Evolutionary conservation across 2,888 invertebrate species (phyloP), one percentile per base, ranked within the genome.

Genomic region (Lydus trimaculatus): DNA sequence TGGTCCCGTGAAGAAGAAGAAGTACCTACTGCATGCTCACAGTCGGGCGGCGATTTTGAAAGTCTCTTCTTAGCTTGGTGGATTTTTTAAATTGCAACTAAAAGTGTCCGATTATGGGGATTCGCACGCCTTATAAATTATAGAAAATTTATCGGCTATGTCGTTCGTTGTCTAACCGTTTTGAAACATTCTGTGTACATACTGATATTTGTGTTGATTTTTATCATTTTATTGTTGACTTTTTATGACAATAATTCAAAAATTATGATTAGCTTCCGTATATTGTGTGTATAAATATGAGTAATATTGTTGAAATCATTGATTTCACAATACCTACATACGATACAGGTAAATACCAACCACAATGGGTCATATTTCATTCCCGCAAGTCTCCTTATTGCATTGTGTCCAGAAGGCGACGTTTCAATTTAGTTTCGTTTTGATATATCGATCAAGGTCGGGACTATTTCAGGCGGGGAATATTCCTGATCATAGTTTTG

Each of bases 161-260:
- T 77, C 78, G 69, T 71, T 66, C 61, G 71, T 70, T 73, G 70
- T 74, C 68, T 73, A 79, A 79, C 56, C 56, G 80, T 82, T 83
- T 82, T 81, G 82, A 83, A 83, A 82, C 81, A 78, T 76, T 78
- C 76, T 77, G 78, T 78, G 76, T 76, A 74, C 69, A 72, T 72
- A 70, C 70, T 70, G 75, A 74, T 78, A 75, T 78, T 75, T 70
- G 72, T 75, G 75, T 77, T 78, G 78, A 77, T 79, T 79, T 76
- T 78, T 72, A 75, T 69, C 71, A 72, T 73, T 72, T 17, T 43
- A 17, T 1, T 43, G 5, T 17, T n/a, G n/a, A 13, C 6, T 5
- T 43, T 43, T 43, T 43, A 13, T 43, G 17, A 43, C 11, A 33
- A 60, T 60, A 23, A 36, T 33, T 60, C 31, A 60, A 60, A 36